Percentiles rank a stretch among this genome's conserved stretches.
These are phyloP conservation scores for Neolamprologus tretocephalus DNA, from an alignment of 2,113 vertebrate genomes.

Conservation along the genomic window DNA sequence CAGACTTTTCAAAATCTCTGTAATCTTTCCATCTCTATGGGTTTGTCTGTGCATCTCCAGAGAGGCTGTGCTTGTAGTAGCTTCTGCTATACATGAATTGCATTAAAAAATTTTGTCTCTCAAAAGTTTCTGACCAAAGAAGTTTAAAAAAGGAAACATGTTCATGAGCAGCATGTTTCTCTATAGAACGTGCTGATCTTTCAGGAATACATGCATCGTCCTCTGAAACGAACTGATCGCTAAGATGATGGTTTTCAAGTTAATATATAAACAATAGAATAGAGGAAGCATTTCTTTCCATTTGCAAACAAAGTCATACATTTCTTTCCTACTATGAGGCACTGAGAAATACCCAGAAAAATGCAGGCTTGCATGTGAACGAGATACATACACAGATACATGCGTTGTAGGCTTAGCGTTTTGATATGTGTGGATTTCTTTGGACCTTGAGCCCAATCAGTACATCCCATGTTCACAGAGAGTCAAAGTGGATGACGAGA, in stretches of 20 bases:
- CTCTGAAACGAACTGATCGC: background rate
- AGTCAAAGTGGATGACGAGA: background rate
- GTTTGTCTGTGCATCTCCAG: conserved; percentile 32
- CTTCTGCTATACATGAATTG: background rate
- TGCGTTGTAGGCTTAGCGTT: background rate
- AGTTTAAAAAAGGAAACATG: background rate
- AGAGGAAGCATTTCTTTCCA: background rate
- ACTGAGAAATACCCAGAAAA: conserved; percentile 39
- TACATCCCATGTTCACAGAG: background rate
- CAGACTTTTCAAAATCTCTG: conserved; percentile 70
- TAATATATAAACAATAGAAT: background rate
- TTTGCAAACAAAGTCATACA: background rate
- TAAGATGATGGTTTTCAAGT: background rate
- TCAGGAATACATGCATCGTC: background rate
- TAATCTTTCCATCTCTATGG: conserved; percentile 49
- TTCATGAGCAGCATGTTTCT: background rate
- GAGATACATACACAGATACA: background rate
- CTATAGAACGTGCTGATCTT: background rate
- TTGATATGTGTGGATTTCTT: background rate
- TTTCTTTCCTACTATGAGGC: conserved; percentile 36
- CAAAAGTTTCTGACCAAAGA: background rate
- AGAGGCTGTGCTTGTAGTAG: background rate
- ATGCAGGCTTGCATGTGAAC: background rate
- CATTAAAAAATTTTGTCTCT: background rate
- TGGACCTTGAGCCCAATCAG: background rate